These are phyloP conservation scores for Cabera pusaria DNA, from an alignment of 2,888 invertebrate genomes.

Conservation along the genomic window DNA sequence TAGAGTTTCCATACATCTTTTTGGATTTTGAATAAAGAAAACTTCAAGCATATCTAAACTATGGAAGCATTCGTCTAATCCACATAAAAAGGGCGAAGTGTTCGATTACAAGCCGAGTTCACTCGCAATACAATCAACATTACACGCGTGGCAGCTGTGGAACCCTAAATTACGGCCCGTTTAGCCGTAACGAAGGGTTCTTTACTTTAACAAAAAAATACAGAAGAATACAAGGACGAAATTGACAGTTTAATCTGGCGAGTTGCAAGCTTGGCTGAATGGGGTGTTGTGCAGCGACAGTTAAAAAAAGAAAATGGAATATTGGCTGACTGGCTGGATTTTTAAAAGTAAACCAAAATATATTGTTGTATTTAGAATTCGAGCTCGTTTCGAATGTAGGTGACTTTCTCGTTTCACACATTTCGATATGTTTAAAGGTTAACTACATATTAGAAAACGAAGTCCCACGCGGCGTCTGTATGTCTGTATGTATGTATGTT, in stretches of 20 bases:
- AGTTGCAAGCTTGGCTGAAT: constrained; percentile 50
- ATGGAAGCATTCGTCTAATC: constrained; percentile 42
- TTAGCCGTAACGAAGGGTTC: constrained; percentile 68
- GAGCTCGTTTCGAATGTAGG: no score
- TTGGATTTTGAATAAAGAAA: constrained; percentile 17
- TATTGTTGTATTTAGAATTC: no score
- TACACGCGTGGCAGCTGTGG: constrained; percentile 74
- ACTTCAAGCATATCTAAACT: constrained; percentile 17
- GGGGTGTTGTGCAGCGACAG: constrained; percentile 35
- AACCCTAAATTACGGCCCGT: constrained; percentile 73
- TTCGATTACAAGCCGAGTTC: constrained; percentile 55
- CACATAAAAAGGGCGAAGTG: constrained; percentile 58
- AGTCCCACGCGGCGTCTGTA: no score
- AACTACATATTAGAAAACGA: no score
- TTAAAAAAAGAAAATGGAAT: constrained; percentile 36
- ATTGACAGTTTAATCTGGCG: constrained; percentile 76
- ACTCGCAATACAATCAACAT: constrained; percentile 78
- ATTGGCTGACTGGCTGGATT: constrained; percentile 2
- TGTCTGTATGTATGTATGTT: no score
- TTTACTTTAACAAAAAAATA: constrained; percentile 46
- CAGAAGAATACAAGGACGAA: constrained; percentile 52
- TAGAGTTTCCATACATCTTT: no score
- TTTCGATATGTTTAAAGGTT: no score
- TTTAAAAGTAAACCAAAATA: constrained; percentile 17
- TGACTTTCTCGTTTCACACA: no score